These are phyloP conservation scores for Spodoptera exigua DNA, from an alignment of 2,888 invertebrate genomes.

Conservation along the genomic window DNA sequence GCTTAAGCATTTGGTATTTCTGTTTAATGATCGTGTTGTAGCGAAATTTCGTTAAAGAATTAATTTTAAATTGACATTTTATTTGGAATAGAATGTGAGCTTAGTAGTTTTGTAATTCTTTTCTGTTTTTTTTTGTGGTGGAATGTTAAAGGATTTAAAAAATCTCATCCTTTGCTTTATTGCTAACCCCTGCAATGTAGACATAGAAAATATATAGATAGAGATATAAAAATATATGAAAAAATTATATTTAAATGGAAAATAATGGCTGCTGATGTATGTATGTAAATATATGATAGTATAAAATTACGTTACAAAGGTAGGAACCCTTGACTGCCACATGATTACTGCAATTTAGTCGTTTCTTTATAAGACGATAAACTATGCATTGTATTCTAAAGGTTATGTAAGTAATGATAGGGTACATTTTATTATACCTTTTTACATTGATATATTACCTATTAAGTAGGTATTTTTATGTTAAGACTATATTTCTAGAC, in stretches of 20 bases:
- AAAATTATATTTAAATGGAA: too few species aligned
- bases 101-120: conserved; percentile 10
- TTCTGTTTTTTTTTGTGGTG: neutral
- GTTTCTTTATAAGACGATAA: conserved; percentile 28
- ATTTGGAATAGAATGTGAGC: too few species aligned
- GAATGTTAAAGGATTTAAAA: too few species aligned
- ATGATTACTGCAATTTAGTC: conserved; percentile 39
- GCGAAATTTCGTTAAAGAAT: neutral
- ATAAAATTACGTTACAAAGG: conserved; percentile 15
- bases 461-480: neutral
- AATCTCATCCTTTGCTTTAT: too few species aligned
- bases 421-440: conserved; percentile 11
- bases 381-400: conserved; percentile 44
- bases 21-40: conserved; percentile 21
- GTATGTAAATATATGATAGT: neutral
- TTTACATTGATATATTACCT: conserved; percentile 4
- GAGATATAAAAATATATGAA: neutral
- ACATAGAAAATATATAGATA: neutral
- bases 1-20: conserved; percentile 8
- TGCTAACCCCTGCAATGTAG: too few species aligned
- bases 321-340: conserved; percentile 4
- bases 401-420: conserved; percentile 19
- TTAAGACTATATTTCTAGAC: too few species aligned
- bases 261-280: neutral
- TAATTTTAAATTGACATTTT: too few species aligned